Evolutionary conservation across 2,888 invertebrate genomes (phyloP).

Genomic region (Eristalis tenax): DNA sequence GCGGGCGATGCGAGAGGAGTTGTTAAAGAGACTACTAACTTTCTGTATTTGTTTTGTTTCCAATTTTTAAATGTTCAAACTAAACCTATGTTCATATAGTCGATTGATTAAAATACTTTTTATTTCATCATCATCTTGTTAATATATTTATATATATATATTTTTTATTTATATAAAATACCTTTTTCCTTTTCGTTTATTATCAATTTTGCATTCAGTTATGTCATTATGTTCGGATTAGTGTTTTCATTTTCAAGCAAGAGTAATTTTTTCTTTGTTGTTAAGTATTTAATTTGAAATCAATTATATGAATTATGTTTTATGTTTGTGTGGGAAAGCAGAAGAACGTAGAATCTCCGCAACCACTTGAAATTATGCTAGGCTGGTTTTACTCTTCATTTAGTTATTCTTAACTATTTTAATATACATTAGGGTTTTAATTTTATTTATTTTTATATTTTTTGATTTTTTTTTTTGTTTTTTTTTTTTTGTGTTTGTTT

Average conservation of each 20-base stretch:
- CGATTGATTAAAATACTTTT: background rate
- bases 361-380: constrained; percentile 58
- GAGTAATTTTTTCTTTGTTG: background rate
- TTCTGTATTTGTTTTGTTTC: too few relatives aligned
- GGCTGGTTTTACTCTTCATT: constrained; percentile 37
- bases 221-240: background rate
- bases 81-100: background rate
- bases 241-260: background rate
- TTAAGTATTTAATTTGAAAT: background rate
- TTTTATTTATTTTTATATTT: constrained; percentile 20
- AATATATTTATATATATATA: background rate
- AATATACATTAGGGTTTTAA: constrained; percentile 46
- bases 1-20: background rate
- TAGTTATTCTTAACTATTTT: constrained; percentile 62
- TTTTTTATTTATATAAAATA: constrained; percentile 13
- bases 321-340: constrained; percentile 12
- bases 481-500: constrained; percentile 20
- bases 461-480: constrained; percentile 47
- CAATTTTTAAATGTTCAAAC: too few relatives aligned
- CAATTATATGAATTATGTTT: background rate
- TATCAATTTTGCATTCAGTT: constrained; percentile 26
- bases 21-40: background rate
- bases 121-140: background rate
- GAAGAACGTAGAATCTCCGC: constrained; percentile 8
- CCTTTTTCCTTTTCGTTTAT: constrained; percentile 11